Evolutionary conservation across 2,888 invertebrate species (phyloP), one percentile per base, ranked within the genome.

Genomic region (Andricus quercusramuli): DNA sequence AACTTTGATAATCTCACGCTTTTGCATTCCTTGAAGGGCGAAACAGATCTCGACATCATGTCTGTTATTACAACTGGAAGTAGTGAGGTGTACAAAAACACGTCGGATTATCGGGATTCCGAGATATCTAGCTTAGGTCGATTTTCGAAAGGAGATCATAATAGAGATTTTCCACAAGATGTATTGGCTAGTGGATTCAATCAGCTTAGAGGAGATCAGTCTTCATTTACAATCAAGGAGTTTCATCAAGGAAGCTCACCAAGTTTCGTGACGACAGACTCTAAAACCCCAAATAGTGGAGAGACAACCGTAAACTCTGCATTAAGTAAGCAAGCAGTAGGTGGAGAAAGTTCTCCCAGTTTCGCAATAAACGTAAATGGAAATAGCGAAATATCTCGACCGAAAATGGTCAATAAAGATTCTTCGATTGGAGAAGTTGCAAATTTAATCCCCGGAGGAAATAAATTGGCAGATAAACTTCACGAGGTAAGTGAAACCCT

Each of bases 341-440:
- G 29, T 70, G 70, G n/a, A 13, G 56, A 59, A 74, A 74, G 20
- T 74, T 74, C 51, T 20, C n/a, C 74, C n/a, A 64, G 29, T 64
- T 25, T 15, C 29, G 64, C 64, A 64, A 64, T 32, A 74, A 37
- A 56, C 29, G 74, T 59, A 74, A 74, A 74, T 74, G 51, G 74
- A 74, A 74, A 74, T 56, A 74, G 56, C 59, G 56, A n/a, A 56
- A 74, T 74, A n/a, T 32, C 13, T 44, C 13, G 17, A 47, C 22
- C 68, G 22, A 29, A 22, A 44, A 68, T 25, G 15, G 56, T 6
- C 74, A 37, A 74, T 74, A 74, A 74, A 74, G 74, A 74, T 74
- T 74, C 56, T 3, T 20, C 74, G 51, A 51, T 56, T 59, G 32
- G 29, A 13, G 22, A 56, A 59, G 56, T 59, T 56, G n/a, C 56